Conservation (phyloP, 2,113 vertebrate genomes). For the Lepidothrix coronata region DNA sequence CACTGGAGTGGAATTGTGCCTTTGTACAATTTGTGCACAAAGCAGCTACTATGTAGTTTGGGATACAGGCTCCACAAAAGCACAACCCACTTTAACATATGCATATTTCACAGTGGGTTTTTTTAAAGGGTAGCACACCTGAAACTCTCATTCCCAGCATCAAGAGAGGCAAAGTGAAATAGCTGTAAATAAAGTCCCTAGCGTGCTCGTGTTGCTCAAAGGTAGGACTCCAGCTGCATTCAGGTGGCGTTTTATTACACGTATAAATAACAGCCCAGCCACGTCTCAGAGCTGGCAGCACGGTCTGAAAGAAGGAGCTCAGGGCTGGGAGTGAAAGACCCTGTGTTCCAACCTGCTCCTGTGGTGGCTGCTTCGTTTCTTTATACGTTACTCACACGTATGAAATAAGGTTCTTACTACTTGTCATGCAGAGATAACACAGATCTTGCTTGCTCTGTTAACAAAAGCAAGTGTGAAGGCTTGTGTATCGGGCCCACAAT, state of each 20-base stretch:
- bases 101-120: neutral
- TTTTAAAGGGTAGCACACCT: slow-evolving; percentile 13
- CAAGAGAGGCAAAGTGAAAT: slow-evolving; percentile 19
- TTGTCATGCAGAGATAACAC: neutral
- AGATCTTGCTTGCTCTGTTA: neutral
- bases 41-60: neutral
- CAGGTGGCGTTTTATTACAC: slow-evolving; percentile 10
- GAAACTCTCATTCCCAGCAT: slow-evolving; percentile 16
- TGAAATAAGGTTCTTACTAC: neutral
- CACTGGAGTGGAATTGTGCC: neutral
- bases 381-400: rapidly evolving
- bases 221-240: slow-evolving; percentile 23
- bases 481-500: neutral
- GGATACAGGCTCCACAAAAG: neutral
- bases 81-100: neutral
- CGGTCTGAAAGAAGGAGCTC: neutral
- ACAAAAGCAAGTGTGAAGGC: neutral
- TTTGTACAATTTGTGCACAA: neutral
- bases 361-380: neutral
- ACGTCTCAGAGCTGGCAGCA: neutral
- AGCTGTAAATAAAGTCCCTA: slow-evolving; percentile 16
- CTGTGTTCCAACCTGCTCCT: slow-evolving; percentile 23
- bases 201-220: neutral
- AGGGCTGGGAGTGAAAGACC: neutral
- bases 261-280: neutral